Conservation (phyloP, 1,140 invertebrate species). For the Danaus plexippus region DNA sequence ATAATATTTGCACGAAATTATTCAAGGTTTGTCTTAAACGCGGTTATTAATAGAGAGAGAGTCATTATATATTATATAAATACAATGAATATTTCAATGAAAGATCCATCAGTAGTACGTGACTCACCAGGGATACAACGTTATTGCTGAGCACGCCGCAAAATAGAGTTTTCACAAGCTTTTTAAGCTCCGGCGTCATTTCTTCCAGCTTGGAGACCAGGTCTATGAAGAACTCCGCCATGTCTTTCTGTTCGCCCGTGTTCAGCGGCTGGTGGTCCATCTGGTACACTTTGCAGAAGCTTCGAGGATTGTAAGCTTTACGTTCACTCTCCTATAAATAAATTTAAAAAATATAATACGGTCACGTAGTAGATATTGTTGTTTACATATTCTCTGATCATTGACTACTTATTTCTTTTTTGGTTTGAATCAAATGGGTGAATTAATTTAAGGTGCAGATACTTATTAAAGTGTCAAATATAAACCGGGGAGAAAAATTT, state of each 20-base stretch:
- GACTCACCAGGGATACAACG: conserved; percentile 86
- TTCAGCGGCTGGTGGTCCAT: conserved; percentile 97
- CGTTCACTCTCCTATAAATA: conserved; percentile 86
- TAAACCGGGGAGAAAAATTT: no score
- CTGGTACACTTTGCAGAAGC: conserved; percentile 96
- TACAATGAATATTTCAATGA: no score
- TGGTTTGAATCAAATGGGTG: no score
- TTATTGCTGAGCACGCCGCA: conserved; percentile 95
- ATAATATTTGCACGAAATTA: background rate
- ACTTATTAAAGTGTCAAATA: no score
- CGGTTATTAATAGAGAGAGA: no score
- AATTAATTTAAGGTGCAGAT: no score
- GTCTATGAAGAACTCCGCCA: conserved; percentile 98
- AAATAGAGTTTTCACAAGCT: conserved; percentile 91
- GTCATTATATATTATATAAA: no score
- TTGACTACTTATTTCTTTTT: no score
- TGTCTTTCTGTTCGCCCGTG: conserved; percentile 97
- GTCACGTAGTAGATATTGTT: no score
- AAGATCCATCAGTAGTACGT: no score
- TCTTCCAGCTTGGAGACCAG: conserved; percentile 96
- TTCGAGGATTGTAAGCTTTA: conserved; percentile 94
- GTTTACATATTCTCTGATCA: no score
- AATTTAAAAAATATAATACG: background rate
- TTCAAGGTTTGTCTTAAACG: no score
- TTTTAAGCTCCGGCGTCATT: conserved; percentile 93